Conservation (phyloP, 2,797 vertebrate species). For the Tauraco hartlaubi region DNA sequence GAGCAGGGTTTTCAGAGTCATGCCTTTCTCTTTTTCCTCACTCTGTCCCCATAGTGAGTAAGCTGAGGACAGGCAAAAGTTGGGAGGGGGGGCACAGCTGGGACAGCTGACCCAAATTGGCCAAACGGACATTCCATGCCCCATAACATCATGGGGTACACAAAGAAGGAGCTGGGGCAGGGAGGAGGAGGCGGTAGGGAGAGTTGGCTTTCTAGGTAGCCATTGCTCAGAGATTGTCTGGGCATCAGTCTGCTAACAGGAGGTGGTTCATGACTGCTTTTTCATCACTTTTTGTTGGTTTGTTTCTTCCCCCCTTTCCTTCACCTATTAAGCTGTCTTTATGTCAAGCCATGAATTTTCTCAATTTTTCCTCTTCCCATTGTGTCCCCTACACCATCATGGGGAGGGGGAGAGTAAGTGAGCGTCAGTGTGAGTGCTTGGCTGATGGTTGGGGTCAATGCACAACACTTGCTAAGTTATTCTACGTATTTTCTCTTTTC, state of each 20-base stretch:
- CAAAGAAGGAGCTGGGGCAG: background rate
- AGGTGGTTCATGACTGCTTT: background rate
- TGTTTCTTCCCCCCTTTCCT: background rate
- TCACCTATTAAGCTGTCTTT: background rate
- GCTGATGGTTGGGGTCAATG: background rate
- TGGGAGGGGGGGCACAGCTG: rapidly evolving
- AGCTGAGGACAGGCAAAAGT: background rate
- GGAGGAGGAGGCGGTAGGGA: rapidly evolving
- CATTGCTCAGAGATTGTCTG: background rate
- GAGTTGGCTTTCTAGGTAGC: background rate
- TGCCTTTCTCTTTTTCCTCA: background rate
- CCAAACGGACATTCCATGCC: background rate
- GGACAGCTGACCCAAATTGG: background rate
- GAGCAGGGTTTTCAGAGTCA: background rate
- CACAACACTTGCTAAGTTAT: background rate
- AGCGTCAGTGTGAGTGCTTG: background rate
- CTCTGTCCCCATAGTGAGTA: no score
- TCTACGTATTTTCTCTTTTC: background rate
- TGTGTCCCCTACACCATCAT: background rate
- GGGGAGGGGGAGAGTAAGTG: background rate
- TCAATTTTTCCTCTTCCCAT: background rate
- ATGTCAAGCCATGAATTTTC: background rate
- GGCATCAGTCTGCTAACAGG: background rate
- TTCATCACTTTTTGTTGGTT: background rate
- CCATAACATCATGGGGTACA: background rate